Evolutionary conservation across 2,113 vertebrate species (phyloP).

Genomic region (Ptyas mucosa): DNA sequence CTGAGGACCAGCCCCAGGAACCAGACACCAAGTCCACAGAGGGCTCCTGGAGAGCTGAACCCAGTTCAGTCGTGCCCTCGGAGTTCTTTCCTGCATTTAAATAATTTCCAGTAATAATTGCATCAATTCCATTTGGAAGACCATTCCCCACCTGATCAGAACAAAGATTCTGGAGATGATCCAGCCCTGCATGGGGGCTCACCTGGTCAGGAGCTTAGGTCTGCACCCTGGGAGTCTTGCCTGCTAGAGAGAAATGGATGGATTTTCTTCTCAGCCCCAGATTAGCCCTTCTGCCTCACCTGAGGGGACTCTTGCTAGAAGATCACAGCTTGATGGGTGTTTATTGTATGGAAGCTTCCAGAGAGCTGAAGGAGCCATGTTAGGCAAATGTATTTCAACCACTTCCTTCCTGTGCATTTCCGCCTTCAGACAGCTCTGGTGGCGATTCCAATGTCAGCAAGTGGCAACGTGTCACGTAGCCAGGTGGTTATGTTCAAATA

Average conservation of each 20-base stretch:
- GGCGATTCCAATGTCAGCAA: neutral
- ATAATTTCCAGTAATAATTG: neutral
- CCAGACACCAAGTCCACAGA: neutral
- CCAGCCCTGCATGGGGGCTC: neutral
- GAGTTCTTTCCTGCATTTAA: neutral
- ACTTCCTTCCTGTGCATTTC: neutral
- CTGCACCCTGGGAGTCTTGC: neutral
- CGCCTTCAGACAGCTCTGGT: neutral
- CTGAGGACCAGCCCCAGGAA: neutral
- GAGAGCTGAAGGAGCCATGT: neutral
- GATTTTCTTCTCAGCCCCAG: too few species aligned
- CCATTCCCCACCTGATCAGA: neutral
- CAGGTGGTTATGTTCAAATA: neutral
- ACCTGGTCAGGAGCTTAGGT: neutral
- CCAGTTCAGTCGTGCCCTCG: neutral
- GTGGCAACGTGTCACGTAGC: neutral
- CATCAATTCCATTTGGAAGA: neutral
- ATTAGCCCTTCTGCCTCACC: neutral
- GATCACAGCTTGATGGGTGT: neutral
- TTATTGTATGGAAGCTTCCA: neutral
- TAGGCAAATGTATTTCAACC: neutral
- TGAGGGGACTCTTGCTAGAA: neutral
- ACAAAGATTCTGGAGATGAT: neutral
- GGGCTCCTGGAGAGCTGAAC: neutral
- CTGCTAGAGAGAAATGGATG: neutral